Evolutionary conservation across 2,888 invertebrate species (phyloP).

Genomic region (Xanthorhoe spadicearia): DNA sequence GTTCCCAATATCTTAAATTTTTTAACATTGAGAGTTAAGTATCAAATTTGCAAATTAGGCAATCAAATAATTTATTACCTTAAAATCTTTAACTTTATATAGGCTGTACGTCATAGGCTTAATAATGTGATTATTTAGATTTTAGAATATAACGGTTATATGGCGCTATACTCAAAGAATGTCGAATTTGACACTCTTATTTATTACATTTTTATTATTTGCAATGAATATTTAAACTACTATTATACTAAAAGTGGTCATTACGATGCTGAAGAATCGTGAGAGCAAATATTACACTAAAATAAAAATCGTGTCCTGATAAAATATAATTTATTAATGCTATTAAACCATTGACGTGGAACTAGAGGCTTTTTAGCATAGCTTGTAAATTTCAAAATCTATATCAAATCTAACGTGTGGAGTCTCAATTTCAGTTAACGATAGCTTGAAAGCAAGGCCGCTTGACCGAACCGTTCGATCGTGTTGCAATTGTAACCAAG

Average conservation of each 20-base stretch:
- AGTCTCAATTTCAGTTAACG: constrained; percentile 27
- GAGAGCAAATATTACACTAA: neutral
- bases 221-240: neutral
- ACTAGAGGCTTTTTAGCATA: neutral
- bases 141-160: neutral
- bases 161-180: neutral
- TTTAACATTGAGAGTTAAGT: neutral
- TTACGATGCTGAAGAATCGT: neutral
- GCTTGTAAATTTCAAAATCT: neutral
- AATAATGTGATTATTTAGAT: neutral
- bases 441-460: constrained; percentile 51
- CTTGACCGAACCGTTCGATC: constrained; percentile 43
- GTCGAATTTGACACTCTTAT: neutral
- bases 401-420: constrained; percentile 1
- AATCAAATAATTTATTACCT: neutral
- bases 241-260: neutral
- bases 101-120: neutral
- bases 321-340: neutral
- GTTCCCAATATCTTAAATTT: neutral
- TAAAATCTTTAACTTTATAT: neutral
- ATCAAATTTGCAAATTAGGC: neutral
- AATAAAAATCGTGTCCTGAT: neutral
- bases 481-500: constrained; percentile 47
- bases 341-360: neutral
- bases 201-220: neutral